Evolutionary conservation across 2,888 invertebrate genomes (phyloP).

Genomic region (Polyommatus iphigenia): DNA sequence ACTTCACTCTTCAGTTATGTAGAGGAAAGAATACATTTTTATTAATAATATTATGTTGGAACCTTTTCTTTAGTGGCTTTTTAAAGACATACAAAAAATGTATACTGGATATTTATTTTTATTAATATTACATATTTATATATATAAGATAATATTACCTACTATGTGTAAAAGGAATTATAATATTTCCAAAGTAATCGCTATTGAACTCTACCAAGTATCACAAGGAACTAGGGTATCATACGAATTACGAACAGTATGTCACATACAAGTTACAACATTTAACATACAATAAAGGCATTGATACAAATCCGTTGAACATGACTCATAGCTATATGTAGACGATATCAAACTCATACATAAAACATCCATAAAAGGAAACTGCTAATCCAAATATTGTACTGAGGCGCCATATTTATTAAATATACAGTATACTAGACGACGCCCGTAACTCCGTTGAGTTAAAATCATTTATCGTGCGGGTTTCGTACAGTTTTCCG

Average conservation of each 20-base stretch:
- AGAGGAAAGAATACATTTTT: too few species aligned
- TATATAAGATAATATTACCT: too few species aligned
- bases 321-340: slow-evolving; percentile 4
- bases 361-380: slow-evolving; percentile 4
- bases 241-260: not conserved
- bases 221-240: not conserved
- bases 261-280: not conserved
- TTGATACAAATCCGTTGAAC: slow-evolving; percentile 6
- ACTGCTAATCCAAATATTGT: not conserved
- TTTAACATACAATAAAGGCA: not conserved
- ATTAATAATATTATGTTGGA: too few species aligned
- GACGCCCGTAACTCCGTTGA: too few species aligned
- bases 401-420: not conserved
- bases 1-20: too few species aligned
- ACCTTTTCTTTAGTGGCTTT: too few species aligned
- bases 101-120: too few species aligned
- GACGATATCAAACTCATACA: not conserved
- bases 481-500: too few species aligned
- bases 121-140: too few species aligned
- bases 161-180: not conserved
- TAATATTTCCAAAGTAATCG: not conserved
- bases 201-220: not conserved
- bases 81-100: too few species aligned
- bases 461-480: too few species aligned
- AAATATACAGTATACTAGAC: too few species aligned